phyloP scores from a whole-genome alignment of 2,888 invertebrate species.

The Drosophila basisetae region DNA sequence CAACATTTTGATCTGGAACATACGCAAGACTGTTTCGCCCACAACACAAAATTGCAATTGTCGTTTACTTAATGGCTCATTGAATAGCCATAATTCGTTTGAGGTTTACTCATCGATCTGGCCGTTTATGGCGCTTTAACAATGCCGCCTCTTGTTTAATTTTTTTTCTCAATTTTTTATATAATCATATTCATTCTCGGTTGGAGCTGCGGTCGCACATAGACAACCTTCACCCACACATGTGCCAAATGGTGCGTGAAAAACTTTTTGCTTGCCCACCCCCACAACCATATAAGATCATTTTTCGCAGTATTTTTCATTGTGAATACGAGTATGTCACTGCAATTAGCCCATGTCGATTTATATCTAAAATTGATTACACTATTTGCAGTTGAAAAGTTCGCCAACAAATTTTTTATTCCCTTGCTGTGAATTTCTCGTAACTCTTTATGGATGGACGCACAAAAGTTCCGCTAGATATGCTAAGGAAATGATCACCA shows the following conservation, averaged over 20 bases:
- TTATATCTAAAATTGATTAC: background rate
- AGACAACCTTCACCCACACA: conserved; percentile 75
- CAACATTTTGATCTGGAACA: conserved; percentile 3
- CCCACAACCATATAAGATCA: conserved; percentile 40
- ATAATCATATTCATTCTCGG: conserved; percentile 38
- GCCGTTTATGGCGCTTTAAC: conserved; percentile 64
- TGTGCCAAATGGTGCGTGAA: conserved; percentile 66
- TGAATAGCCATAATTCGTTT: conserved; percentile 62
- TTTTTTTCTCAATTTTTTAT: conserved; percentile 7
- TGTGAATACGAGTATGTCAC: conserved; percentile 1
- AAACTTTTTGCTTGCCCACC: conserved; percentile 37
- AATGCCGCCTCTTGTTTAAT: conserved; percentile 55
- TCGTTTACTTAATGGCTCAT: conserved; percentile 63
- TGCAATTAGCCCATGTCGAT: background rate
- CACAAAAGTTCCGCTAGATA: background rate
- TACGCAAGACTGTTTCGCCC: conserved; percentile 29
- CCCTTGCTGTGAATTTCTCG: background rate
- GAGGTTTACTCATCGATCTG: conserved; percentile 56
- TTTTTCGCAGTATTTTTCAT: background rate
- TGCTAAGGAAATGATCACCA: background rate
- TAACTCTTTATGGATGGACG: background rate
- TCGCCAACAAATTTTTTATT: background rate
- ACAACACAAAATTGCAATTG: conserved; percentile 32
- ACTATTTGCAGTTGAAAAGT: background rate
- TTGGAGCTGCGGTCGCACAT: conserved; percentile 43